Evolutionary conservation across 2,888 invertebrate genomes (phyloP).

Genomic region (Aspidiotus destructor): DNA sequence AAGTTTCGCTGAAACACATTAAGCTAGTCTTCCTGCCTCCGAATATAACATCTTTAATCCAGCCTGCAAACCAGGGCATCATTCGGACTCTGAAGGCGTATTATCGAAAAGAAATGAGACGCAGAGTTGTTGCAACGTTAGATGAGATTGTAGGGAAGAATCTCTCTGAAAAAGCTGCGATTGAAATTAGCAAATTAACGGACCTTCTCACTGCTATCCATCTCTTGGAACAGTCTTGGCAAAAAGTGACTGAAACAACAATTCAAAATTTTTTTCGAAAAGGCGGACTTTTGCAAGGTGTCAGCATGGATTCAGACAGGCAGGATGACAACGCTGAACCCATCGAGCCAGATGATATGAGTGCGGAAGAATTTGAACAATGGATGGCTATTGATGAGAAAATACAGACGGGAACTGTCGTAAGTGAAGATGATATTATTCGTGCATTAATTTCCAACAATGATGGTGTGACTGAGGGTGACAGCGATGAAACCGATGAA

Average conservation of each 20-base stretch:
- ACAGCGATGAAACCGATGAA: too few species aligned
- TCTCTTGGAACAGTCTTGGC: background rate
- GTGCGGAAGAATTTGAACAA: background rate
- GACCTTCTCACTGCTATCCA: background rate
- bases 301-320: background rate
- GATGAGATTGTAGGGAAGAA: background rate
- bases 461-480: too few species aligned
- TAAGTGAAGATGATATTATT: too few species aligned
- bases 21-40: constrained; percentile 26
- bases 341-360: background rate
- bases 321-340: background rate
- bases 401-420: too few species aligned
- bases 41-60: constrained; percentile 30
- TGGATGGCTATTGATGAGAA: background rate
- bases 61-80: constrained; percentile 35
- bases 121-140: constrained; percentile 6
- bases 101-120: constrained; percentile 14
- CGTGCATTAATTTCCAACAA: too few species aligned
- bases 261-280: background rate
- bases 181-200: background rate
- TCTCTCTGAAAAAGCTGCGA: background rate
- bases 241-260: background rate
- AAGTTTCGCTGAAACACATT: constrained; percentile 5
- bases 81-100: constrained; percentile 29
- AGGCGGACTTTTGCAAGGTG: background rate